Evolutionary conservation across 37 sponge, comb jelly and placozoan genomes (phyloP).

Genomic region (Oopsacas minuta): DNA sequence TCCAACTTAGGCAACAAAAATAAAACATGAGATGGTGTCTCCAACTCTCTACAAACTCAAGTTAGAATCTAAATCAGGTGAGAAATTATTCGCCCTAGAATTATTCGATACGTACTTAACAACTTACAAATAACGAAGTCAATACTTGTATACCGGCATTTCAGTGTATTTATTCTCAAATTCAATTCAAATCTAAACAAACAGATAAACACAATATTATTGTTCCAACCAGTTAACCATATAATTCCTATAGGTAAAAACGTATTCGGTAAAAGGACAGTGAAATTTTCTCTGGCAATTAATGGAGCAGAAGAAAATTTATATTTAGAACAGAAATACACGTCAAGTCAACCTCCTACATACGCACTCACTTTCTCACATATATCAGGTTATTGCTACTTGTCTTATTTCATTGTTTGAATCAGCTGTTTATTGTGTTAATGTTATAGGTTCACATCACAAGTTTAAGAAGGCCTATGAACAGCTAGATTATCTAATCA

Average conservation of each 20-base stretch:
- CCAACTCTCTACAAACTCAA: conserved; percentile 14
- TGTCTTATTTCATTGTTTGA: neutral
- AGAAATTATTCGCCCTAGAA: no score
- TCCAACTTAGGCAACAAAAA: neutral
- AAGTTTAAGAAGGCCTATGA: conserved; percentile 15
- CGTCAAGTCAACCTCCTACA: neutral
- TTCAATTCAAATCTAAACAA: no score
- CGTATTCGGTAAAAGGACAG: conserved; percentile 15
- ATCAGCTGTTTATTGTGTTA: neutral
- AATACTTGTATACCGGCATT: no score
- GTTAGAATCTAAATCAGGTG: neutral
- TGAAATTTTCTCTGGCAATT: neutral
- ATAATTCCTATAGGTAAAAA: conserved; percentile 9
- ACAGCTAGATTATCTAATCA: neutral
- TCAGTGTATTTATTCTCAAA: no score
- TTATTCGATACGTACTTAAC: no score
- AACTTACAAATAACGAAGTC: no score
- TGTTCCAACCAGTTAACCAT: no score
- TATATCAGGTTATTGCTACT: neutral
- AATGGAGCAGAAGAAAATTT: neutral
- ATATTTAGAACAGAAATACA: neutral
- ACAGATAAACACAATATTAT: no score
- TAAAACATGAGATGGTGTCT: conserved; percentile 9
- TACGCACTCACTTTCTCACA: conserved; percentile 3
- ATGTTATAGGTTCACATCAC: neutral